phyloP scores from a whole-genome alignment of 2,888 invertebrate species.

The Andrena trimmerana region DNA sequence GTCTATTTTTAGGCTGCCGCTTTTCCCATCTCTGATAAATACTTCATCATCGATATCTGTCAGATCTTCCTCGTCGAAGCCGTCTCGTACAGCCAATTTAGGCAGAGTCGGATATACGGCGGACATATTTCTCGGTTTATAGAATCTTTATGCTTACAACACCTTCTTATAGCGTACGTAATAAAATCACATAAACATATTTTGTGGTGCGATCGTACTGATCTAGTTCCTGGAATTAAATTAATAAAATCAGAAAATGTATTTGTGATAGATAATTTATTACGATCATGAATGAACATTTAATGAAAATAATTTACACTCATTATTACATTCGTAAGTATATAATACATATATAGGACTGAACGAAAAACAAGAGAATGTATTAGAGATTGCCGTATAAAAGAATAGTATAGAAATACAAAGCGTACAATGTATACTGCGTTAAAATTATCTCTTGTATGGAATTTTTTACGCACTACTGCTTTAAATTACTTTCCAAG shows the following conservation, averaged over 20 bases:
- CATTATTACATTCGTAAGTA: conserved; percentile 3
- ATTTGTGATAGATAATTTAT: background rate
- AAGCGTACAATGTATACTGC: background rate
- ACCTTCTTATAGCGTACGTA: background rate
- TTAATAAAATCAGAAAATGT: background rate
- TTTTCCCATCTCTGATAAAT: conserved; percentile 90
- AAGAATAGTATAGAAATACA: background rate
- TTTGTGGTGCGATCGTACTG: background rate
- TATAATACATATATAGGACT: conserved; percentile 4
- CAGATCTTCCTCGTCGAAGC: conserved; percentile 90
- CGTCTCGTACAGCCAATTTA: conserved; percentile 89
- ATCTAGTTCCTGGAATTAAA: background rate
- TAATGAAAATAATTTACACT: background rate
- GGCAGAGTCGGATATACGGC: conserved; percentile 87
- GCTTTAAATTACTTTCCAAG: background rate
- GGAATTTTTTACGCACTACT: conserved; percentile 4
- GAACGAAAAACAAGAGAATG: conserved; percentile 5
- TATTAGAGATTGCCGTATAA: background rate
- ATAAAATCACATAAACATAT: background rate
- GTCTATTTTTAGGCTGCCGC: conserved; percentile 88
- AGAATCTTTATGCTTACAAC: conserved; percentile 15
- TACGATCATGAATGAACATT: background rate
- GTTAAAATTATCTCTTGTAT: too few relatives aligned
- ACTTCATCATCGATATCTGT: conserved; percentile 93
- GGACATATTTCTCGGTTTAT: conserved; percentile 83